phyloP scores from a whole-genome alignment of 1,140 invertebrate species.

The Vanessa tameamea region DNA sequence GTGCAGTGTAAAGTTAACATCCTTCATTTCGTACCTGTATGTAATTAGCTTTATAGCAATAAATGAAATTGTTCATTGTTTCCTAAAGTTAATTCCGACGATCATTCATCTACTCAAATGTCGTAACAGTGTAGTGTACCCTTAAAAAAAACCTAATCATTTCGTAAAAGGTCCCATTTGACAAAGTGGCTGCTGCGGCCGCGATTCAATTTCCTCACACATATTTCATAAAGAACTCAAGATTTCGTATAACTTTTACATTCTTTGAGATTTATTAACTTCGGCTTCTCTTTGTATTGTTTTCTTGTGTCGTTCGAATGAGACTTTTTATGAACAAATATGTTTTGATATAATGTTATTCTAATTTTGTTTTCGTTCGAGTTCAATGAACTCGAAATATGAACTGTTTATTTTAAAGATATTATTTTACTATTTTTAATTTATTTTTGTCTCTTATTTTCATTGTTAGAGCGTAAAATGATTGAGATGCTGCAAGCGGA shows the following conservation, averaged over 20 bases:
- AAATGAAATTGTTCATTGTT: too few relatives aligned
- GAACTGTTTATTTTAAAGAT: too few relatives aligned
- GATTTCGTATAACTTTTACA: constrained; percentile 28
- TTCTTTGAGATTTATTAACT: constrained; percentile 25
- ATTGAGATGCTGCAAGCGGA: too few relatives aligned
- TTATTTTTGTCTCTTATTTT: too few relatives aligned
- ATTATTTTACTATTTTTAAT: too few relatives aligned
- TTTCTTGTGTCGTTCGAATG: constrained; percentile 7
- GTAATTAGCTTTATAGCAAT: too few relatives aligned
- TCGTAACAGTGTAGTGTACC: background rate
- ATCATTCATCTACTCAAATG: too few relatives aligned
- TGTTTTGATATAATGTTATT: background rate
- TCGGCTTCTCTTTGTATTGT: constrained; percentile 6
- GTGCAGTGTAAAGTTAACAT: too few relatives aligned
- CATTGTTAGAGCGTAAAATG: too few relatives aligned
- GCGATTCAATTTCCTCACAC: constrained; percentile 28
- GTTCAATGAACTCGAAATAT: background rate
- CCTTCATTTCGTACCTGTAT: too few relatives aligned
- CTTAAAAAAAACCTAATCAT: constrained; percentile 17
- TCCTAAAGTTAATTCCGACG: too few relatives aligned
- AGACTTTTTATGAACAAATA: constrained; percentile 11
- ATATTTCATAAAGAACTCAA: constrained; percentile 25
- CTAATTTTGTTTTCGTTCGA: background rate
- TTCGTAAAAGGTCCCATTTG: constrained; percentile 21
- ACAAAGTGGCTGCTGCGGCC: constrained; percentile 26